Conservation (phyloP, 2,113 vertebrate genomes). For the Gymnogyps californianus region DNA sequence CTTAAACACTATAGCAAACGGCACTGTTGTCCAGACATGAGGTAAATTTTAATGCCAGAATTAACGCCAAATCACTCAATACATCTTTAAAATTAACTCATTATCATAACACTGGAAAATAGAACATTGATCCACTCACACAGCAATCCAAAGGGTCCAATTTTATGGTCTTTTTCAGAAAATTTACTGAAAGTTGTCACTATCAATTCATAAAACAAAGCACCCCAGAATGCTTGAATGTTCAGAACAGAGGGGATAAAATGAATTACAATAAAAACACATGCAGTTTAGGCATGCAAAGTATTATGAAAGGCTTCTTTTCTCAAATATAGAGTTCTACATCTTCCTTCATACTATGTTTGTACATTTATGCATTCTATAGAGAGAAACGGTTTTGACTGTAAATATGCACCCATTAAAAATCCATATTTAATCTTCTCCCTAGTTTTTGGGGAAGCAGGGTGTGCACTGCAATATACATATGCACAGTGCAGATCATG, state of each 20-base stretch:
- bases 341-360: neutral
- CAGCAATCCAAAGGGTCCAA: neutral
- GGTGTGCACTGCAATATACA: neutral
- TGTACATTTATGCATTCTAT: neutral
- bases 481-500: neutral
- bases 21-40: conserved; percentile 5
- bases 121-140: conserved; percentile 58
- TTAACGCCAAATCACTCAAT: conserved; percentile 51
- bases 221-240: neutral
- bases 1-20: conserved; percentile 9
- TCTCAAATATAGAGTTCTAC: neutral
- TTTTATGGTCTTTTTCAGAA: conserved; percentile 52
- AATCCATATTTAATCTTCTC: neutral
- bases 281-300: neutral
- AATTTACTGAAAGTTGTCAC: conserved; percentile 39
- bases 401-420: neutral
- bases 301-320: neutral
- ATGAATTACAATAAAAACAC: neutral
- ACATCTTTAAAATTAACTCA: conserved; percentile 59
- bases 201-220: conserved; percentile 18
- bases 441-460: neutral
- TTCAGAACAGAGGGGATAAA: neutral
- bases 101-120: conserved; percentile 64
- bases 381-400: neutral
- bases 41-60: conserved; percentile 54